Base-by-base conservation (phyloP, 2,888 invertebrate species). In the Calephelis perditalis region DNA sequence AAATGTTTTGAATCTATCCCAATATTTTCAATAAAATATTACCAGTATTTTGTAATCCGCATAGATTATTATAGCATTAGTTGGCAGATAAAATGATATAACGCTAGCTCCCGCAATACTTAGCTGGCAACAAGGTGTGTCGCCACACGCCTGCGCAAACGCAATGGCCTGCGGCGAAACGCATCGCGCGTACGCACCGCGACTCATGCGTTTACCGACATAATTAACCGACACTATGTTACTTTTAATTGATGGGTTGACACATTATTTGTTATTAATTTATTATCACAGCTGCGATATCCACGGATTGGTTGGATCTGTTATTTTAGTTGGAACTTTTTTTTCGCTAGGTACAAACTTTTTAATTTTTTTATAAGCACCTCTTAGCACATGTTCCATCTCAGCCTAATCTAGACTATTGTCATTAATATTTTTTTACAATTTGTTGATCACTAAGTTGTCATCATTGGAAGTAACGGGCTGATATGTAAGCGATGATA, bases 141-240 rank as follows among this genome's bases (percentile, higher is more conserved):
- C 56, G 56, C 43, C 56, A 40, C 49, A 35, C 56, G 40, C 56
- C 40, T 43, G 43, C 57, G 57, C 26, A 11, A 26, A 57, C 57
- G 57, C 57, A 57, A 57, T 57, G 68, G 71, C 74, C 75, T 74
- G 76, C 73, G 71, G 71, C 71, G 76, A 73, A 71, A 64, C 72
- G 71, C 70, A 68, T 71, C 73, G 73, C 69, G 66, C 70, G 49
- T 52, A 52, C 49, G 49, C 49, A 52, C 49, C 49, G 49, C 49
- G 49, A 35, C 49, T 52, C 49, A 52, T 52, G 49, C 49, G 49
- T 52, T 52, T 52, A 58, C 45, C 57, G 52, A n/a, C 49, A 49
- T 59, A 52, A 66, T 66, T 64, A 66, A 47, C 58, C 36, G 36
- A 58, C 56, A 64, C 60, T 59, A 60, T 60, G 58, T 45, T 58